Percentiles rank a stretch among this genome's conserved stretches.
phyloP scores from a whole-genome alignment of 2,888 invertebrate species.

The Gryllus longicercus region DNA sequence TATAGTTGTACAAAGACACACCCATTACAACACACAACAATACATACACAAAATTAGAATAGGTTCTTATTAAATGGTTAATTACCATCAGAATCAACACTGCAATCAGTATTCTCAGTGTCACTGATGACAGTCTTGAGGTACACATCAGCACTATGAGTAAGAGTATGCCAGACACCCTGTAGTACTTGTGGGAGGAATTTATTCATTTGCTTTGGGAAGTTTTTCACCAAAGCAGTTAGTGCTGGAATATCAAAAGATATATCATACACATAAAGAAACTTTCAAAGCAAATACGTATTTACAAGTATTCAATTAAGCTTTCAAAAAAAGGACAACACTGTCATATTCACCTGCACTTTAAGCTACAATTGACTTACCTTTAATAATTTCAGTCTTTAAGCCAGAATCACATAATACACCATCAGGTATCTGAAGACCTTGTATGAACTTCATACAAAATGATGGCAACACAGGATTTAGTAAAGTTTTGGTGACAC shows the following conservation, averaged over 20 bases:
- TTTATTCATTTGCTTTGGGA: slow-evolving; percentile 59
- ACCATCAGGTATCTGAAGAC: slow-evolving; percentile 55
- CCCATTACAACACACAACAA: neutral
- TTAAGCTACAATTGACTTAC: slow-evolving; percentile 37
- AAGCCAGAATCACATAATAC: slow-evolving; percentile 57
- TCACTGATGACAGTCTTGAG: slow-evolving; percentile 61
- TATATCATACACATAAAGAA: neutral
- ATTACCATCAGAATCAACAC: slow-evolving; percentile 61
- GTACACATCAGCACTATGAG: slow-evolving; percentile 62
- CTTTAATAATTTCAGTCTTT: slow-evolving; percentile 62
- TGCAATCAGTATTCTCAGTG: slow-evolving; percentile 53
- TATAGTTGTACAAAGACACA: too few species aligned
- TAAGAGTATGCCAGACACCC: slow-evolving; percentile 66
- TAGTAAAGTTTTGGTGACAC: slow-evolving; percentile 57
- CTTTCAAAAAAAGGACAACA: too few species aligned
- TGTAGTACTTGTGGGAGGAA: slow-evolving; percentile 61
- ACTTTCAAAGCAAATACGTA: too few species aligned
- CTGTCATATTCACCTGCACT: too few species aligned
- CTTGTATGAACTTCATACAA: slow-evolving; percentile 59
- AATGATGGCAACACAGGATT: slow-evolving; percentile 65
- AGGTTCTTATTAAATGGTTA: neutral
- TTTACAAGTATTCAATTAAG: too few species aligned
- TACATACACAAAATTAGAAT: slow-evolving; percentile 11
- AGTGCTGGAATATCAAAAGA: slow-evolving; percentile 47
- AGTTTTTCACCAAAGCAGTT: slow-evolving; percentile 59